These are phyloP conservation scores for Acrossocheilus wenchowensis DNA, from an alignment of 2,797 vertebrate species.

Conservation along the genomic window DNA sequence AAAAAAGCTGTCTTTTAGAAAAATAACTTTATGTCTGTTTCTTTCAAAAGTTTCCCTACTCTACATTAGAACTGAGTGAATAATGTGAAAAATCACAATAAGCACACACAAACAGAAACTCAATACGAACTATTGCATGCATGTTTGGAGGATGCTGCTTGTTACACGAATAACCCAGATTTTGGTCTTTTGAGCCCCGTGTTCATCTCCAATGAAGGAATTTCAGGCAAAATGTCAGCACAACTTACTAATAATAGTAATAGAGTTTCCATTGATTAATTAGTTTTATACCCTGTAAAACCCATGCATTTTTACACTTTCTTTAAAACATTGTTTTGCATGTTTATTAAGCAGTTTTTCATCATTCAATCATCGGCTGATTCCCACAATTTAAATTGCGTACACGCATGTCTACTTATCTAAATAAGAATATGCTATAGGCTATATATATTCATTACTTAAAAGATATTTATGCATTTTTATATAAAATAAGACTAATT, in stretches of 20 bases:
- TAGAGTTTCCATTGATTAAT: not conserved
- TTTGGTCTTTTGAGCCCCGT: not conserved
- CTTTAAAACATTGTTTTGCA: not conserved
- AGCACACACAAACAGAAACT: conserved; percentile 21
- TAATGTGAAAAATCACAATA: not conserved
- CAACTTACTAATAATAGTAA: too few relatives aligned
- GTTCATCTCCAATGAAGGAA: not conserved
- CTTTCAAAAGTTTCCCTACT: not conserved
- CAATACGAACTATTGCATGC: not conserved
- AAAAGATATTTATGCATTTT: not conserved
- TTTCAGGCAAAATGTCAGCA: not conserved
- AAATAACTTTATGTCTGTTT: not conserved
- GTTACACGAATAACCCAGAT: not conserved
- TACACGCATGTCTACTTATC: not conserved
- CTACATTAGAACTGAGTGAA: not conserved
- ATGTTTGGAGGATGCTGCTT: not conserved
- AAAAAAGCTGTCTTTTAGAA: not conserved
- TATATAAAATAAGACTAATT: not conserved
- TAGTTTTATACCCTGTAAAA: not conserved
- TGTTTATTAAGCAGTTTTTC: not conserved
- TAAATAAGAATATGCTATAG: not conserved
- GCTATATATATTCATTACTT: not conserved
- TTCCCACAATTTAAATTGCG: not conserved
- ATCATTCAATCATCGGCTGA: not conserved
- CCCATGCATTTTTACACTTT: not conserved